Evolutionary conservation across 2,113 vertebrate genomes (phyloP).

Genomic region (Barnardius zonarius): DNA sequence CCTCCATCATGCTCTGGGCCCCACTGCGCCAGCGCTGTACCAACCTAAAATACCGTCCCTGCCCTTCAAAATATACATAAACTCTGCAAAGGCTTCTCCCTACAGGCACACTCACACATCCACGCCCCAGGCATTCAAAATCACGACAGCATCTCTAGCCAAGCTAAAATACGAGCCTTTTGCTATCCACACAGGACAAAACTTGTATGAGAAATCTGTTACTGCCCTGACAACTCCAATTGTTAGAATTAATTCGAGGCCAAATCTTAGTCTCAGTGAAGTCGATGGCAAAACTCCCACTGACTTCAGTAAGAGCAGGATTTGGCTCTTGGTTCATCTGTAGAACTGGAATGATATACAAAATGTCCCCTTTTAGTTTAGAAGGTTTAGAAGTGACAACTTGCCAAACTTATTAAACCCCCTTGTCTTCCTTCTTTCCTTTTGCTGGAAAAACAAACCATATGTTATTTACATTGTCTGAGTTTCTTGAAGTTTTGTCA

Average conservation of each 20-base stretch:
- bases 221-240: conserved; percentile 24
- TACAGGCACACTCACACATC: background rate
- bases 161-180: conserved; percentile 22
- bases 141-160: background rate
- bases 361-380: conserved; percentile 37
- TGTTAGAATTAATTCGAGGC: conserved; percentile 35
- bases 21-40: background rate
- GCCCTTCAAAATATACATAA: background rate
- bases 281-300: conserved; percentile 4
- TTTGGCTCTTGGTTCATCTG: conserved; percentile 1
- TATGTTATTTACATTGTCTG: conserved; percentile 65
- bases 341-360: conserved; percentile 34
- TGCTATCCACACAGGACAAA: conserved; percentile 32
- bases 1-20: background rate
- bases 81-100: background rate
- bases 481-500: conserved; percentile 52
- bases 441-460: conserved; percentile 53
- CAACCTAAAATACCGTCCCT: background rate
- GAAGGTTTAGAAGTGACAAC: conserved; percentile 33
- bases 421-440: conserved; percentile 42
- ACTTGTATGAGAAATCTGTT: conserved; percentile 35
- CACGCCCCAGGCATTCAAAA: background rate
- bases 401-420: conserved; percentile 52
- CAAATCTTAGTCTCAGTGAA: conserved; percentile 22
- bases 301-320: conserved; percentile 28